A percentile compares a stretch with the other conserved stretches of the same genome.
Evolutionary conservation across 2,113 vertebrate species (phyloP).

Genomic region (Pagrus major): DNA sequence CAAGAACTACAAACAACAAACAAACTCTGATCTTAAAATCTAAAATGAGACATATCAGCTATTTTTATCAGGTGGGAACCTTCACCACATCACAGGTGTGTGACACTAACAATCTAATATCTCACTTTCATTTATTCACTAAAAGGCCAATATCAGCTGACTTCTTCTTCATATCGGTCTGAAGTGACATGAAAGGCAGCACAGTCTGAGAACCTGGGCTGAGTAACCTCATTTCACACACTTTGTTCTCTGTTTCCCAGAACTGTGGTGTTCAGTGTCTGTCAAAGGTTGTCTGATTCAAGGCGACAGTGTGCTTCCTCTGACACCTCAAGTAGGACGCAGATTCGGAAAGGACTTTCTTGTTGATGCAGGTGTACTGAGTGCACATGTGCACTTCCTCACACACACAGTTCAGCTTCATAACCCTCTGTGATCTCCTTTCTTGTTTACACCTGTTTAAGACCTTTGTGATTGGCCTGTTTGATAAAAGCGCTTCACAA

Average conservation of each 20-base stretch:
- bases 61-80: not conserved
- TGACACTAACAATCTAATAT: not conserved
- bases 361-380: not conserved
- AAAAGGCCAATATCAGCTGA: not conserved
- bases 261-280: conserved; percentile 17
- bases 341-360: conserved; percentile 2
- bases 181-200: conserved; percentile 25
- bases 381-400: not conserved
- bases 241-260: conserved; percentile 45
- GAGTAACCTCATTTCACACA: conserved; percentile 47
- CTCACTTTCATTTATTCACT: not conserved
- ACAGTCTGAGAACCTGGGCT: conserved; percentile 38
- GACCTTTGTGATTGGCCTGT: conserved; percentile 29
- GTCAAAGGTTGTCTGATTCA: conserved; percentile 25
- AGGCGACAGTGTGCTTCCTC: conserved; percentile 28
- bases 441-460: conserved; percentile 27
- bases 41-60: not conserved
- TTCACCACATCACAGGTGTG: not conserved
- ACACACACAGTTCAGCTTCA: not conserved
- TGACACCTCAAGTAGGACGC: conserved; percentile 2
- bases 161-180: not conserved
- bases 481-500: conserved; percentile 26
- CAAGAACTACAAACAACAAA: not conserved
- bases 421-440: not conserved
- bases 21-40: not conserved